These are phyloP conservation scores for Hylaeus anthracinus DNA, from an alignment of 1,140 invertebrate genomes.

Conservation along the genomic window DNA sequence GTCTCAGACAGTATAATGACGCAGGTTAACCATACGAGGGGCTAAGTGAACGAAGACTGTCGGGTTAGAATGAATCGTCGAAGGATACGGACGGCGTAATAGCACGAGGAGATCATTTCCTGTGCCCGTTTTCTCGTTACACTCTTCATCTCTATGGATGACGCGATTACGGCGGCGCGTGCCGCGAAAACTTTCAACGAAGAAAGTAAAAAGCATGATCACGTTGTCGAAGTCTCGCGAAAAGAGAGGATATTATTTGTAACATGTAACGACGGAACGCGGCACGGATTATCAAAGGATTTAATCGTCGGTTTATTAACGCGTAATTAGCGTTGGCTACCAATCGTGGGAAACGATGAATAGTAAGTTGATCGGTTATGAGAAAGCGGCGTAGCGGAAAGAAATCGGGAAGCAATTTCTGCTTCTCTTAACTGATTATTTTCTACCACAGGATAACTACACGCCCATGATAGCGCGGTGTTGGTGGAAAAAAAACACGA, in stretches of 20 bases:
- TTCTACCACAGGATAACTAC: background rate
- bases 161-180: background rate
- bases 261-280: slow-evolving; percentile 26
- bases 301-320: slow-evolving; percentile 60
- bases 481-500: background rate
- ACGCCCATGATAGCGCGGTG: background rate
- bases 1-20: too few relatives aligned
- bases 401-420: slow-evolving; percentile 44
- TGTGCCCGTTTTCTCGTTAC: background rate
- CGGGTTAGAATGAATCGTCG: too few relatives aligned
- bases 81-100: too few relatives aligned
- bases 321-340: slow-evolving; percentile 55
- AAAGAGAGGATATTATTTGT: slow-evolving; percentile 40
- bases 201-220: background rate
- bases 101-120: too few relatives aligned
- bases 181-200: background rate
- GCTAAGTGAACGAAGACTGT: too few relatives aligned
- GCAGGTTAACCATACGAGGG: too few relatives aligned
- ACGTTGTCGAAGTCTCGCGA: background rate
- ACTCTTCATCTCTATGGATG: background rate
- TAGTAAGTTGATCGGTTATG: slow-evolving; percentile 25
- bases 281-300: slow-evolving; percentile 23
- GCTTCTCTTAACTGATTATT: slow-evolving; percentile 30
- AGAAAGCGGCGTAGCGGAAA: slow-evolving; percentile 45
- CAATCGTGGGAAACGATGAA: slow-evolving; percentile 57